Base-by-base conservation (phyloP, 2,888 invertebrate genomes). In the Biston stratarius region DNA sequence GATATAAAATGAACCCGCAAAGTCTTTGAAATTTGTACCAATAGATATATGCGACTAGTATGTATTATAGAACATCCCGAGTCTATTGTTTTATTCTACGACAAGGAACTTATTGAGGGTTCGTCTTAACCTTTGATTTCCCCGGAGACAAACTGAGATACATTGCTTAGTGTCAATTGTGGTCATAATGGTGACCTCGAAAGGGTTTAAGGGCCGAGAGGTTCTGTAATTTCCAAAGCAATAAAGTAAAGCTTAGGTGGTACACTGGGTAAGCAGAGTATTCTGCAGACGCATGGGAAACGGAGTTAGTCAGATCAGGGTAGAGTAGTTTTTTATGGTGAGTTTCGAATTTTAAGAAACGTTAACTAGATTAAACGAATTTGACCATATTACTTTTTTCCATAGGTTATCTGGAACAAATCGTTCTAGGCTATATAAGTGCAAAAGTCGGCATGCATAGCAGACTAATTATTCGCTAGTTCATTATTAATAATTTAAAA, bases 81-180 rank as follows among this genome's bases (percentile, higher is more conserved):
- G 57, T 58, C 64, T 49, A 65, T 47, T 69, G 71, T 78, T 78
- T 75, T 79, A 76, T 79, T 78, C 74, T 78, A 66, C 74, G 64
- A 69, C 67, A 69, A 73, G 75, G 74, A 79, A 78, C 77, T 78
- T 79, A 81, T 75, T 80, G 78, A 78, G 78, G 77, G 71, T 75
- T 77, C 73, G 77, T 78, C 74, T 76, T 74, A 74, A 74, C 72
- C 75, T 72, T 70, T 83, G 79, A 83, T 83, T 83, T 83, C 83
- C 82, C 83, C 38, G n/a, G 81, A 75, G 83, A 64, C 69, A 64
- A 60, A 67, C 77, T 72, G 67, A 77, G 78, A 79, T 82, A 80
- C 82, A 79, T 78, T 71, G 76, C 74, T 76, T 71, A 74, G 71
- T 78, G 80, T 80, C 83, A 80, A 80, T 79, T 78, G 82, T 78